Base-by-base conservation (phyloP, 2,113 vertebrate genomes). In the human (Homo sapiens) region DNA sequence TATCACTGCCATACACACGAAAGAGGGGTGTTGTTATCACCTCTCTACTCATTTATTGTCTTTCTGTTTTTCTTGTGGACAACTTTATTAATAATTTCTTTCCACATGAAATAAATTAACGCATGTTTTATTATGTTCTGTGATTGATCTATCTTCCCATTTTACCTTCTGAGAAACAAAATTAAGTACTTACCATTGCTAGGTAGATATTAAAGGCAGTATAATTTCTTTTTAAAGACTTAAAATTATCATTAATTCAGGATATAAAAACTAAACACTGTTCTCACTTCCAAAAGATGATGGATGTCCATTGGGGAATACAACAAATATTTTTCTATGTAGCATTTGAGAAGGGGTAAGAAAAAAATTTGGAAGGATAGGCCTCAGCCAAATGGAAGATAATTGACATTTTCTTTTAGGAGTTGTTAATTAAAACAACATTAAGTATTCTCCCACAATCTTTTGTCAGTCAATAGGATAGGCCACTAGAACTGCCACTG, bases 371-470 rank as follows among this genome's bases (percentile, higher is more conserved):
- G 82, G 96, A 89, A 96, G 97, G 97, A 90, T 97, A 81, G 98
- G 96, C 94, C 45, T 97, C 76, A 98, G 97, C 92, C 94, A 98
- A 97, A 97, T 97, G 89, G 90, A 98, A 98, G 94, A 98, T 97
- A 98, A 98, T 70, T 98, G 98, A 98, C 98, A 98, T 99, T 99
- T 99, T 98, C 98, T 98, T 98, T 98, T 98, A 98, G 97, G 97
- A 98, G 95, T 97, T 98, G 96, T 98, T 99, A 98, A 99, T 99
- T 98, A 99, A 98, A 98, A 98, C 81, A 98, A 97, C 98, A 98
- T 98, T 98, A 98, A 99, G 97, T 97, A 98, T 96, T 96, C 94
- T 89, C 85, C 96, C 96, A 98, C 78, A 91, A 98, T 98, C 97
- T 90, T 98, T 98, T 98, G 97, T 98, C 98, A 98, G 98, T 98